Evolutionary conservation across 92 coral and sea anemone species (phyloP).

Genomic region (Paramuricea clavata): DNA sequence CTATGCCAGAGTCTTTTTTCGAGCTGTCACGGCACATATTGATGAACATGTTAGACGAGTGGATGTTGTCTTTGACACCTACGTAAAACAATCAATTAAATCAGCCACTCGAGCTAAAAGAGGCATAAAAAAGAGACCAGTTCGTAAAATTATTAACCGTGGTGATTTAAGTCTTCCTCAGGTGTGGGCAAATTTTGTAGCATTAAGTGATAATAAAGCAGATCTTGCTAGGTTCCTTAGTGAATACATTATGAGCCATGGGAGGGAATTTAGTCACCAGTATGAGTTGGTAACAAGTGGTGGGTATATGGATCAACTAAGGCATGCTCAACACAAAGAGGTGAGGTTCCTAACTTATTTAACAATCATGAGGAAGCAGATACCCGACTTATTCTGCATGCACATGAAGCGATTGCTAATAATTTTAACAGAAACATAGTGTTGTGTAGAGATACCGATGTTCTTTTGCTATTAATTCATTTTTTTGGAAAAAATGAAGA

Average conservation of each 20-base stretch:
- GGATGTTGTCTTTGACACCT: constrained; percentile 17
- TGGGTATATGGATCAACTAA: constrained; percentile 5
- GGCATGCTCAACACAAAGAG: constrained; percentile 32
- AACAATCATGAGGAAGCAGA: constrained; percentile 42
- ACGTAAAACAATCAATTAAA: constrained; percentile 29
- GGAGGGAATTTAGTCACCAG: constrained; percentile 4
- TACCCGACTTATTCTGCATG: constrained; percentile 45
- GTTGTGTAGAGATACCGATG: constrained; percentile 57
- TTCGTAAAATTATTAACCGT: constrained; percentile 9
- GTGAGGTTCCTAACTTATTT: not conserved
- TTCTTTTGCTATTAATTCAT: constrained; percentile 42
- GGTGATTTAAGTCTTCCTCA: constrained; percentile 47
- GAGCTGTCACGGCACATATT: not conserved
- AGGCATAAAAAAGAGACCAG: not conserved
- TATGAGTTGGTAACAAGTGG: constrained; percentile 43
- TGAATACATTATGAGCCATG: constrained; percentile 30
- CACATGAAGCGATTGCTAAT: constrained; percentile 1
- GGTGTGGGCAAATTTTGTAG: constrained; percentile 38
- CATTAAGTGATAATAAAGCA: constrained; percentile 35
- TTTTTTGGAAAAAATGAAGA: not conserved
- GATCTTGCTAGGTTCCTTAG: constrained; percentile 38
- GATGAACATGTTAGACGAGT: constrained; percentile 16
- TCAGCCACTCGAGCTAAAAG: constrained; percentile 27
- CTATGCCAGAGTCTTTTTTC: constrained; percentile 4
- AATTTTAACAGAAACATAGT: constrained; percentile 16